These are phyloP conservation scores for Stegodyphus dumicola DNA, from an alignment of 1,140 invertebrate genomes.

Conservation along the genomic window DNA sequence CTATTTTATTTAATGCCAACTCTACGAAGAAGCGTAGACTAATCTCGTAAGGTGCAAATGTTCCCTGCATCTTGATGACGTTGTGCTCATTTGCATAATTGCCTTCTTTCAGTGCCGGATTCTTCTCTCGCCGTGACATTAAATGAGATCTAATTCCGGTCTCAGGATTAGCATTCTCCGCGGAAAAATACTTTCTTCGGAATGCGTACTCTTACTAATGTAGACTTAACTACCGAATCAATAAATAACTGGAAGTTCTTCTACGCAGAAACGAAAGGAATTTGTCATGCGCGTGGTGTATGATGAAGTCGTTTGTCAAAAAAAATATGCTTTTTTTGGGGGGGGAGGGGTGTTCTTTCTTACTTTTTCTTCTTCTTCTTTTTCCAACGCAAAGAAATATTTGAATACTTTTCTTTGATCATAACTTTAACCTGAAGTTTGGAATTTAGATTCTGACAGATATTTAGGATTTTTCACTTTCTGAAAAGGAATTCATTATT, in stretches of 20 bases:
- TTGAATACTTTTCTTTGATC: too few relatives aligned
- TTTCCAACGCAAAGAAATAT: too few relatives aligned
- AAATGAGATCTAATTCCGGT: constrained; percentile 23
- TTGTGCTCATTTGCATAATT: constrained; percentile 39
- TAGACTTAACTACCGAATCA: background rate
- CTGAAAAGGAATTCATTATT: too few relatives aligned
- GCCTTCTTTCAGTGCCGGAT: constrained; percentile 28
- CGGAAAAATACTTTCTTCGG: constrained; percentile 24
- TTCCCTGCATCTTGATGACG: constrained; percentile 16
- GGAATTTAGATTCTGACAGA: too few relatives aligned
- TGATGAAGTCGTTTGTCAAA: too few relatives aligned
- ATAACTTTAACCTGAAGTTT: too few relatives aligned
- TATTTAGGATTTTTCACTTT: too few relatives aligned
- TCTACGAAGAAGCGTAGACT: background rate
- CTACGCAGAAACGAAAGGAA: too few relatives aligned
- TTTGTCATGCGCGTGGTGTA: too few relatives aligned
- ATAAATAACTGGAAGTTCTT: background rate
- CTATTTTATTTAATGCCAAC: constrained; percentile 22
- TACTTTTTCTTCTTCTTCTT: too few relatives aligned
- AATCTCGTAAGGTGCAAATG: constrained; percentile 26
- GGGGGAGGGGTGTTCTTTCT: too few relatives aligned
- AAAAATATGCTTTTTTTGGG: too few relatives aligned
- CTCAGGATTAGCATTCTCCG: constrained; percentile 35
- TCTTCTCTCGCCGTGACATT: constrained; percentile 35
- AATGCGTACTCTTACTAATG: background rate